Conservation (phyloP, 2,113 vertebrate genomes). For the Brevimyrus niger region DNA sequence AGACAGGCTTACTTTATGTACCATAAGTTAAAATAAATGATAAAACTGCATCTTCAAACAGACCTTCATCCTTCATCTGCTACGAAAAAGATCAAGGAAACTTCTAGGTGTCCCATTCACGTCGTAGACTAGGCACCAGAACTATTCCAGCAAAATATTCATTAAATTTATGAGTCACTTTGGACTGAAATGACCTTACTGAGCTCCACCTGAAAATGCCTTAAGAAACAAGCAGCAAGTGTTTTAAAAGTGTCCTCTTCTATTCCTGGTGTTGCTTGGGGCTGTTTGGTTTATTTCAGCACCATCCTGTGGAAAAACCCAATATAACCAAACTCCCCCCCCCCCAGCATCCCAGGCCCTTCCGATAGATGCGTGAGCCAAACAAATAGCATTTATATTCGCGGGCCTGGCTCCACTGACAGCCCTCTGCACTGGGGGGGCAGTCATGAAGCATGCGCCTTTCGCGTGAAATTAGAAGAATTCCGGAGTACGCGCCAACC, state of each 20-base stretch:
- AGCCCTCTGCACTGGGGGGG: constrained; percentile 40
- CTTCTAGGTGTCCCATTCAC: not conserved
- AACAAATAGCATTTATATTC: constrained; percentile 41
- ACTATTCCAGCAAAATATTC: not conserved
- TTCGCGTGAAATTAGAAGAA: constrained; percentile 47
- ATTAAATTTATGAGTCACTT: not conserved
- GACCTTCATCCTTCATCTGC: not conserved
- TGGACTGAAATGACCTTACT: not conserved
- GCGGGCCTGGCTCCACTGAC: constrained; percentile 40
- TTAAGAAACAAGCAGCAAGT: constrained; percentile 8
- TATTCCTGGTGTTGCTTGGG: not conserved
- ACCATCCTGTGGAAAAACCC: not conserved
- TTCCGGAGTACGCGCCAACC: constrained; percentile 47
- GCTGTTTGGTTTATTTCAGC: not conserved
- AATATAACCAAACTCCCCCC: not conserved
- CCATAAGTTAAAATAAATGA: not conserved
- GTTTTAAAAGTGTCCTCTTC: not conserved
- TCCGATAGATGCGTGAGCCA: not conserved
- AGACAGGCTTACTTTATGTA: not conserved
- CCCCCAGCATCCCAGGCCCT: not conserved
- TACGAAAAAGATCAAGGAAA: not conserved
- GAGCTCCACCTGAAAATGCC: not conserved
- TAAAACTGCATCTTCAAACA: not conserved
- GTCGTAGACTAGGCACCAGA: not conserved
- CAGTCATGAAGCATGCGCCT: constrained; percentile 46